Percentiles rank a stretch among this genome's conserved stretches.
These are phyloP conservation scores for Hypomecis punctinalis DNA, from an alignment of 2,888 invertebrate species.

Conservation along the genomic window DNA sequence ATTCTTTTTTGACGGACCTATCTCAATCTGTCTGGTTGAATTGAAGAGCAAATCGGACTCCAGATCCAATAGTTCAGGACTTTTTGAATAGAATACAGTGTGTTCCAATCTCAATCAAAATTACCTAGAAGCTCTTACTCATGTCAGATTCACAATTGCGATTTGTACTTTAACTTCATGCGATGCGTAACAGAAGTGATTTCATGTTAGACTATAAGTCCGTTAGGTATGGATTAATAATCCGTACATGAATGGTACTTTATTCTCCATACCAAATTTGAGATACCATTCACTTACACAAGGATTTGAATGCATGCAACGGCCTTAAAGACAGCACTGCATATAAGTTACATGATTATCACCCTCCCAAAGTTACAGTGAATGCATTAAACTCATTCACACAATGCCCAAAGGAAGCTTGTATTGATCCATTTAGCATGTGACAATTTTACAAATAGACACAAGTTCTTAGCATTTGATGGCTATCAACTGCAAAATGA, in stretches of 20 bases:
- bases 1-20: too few species aligned
- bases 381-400: too few species aligned
- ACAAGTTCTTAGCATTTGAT: too few species aligned
- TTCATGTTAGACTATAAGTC: conserved; percentile 19
- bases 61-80: too few species aligned
- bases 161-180: conserved; percentile 37
- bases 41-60: too few species aligned
- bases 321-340: neutral
- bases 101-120: neutral
- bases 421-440: neutral
- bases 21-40: too few species aligned
- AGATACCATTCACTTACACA: neutral
- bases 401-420: neutral
- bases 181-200: conserved; percentile 29
- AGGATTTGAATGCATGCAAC: neutral
- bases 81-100: neutral
- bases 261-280: too few species aligned
- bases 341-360: conserved; percentile 5
- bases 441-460: too few species aligned
- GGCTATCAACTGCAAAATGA: too few species aligned
- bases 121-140: conserved; percentile 21
- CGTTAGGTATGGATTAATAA: too few species aligned
- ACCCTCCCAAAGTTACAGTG: neutral
- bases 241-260: too few species aligned
- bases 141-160: conserved; percentile 33